Evolutionary conservation across 2,113 vertebrate species (phyloP), one percentile per base, ranked within the genome.

Genomic region (Alectura lathami): DNA sequence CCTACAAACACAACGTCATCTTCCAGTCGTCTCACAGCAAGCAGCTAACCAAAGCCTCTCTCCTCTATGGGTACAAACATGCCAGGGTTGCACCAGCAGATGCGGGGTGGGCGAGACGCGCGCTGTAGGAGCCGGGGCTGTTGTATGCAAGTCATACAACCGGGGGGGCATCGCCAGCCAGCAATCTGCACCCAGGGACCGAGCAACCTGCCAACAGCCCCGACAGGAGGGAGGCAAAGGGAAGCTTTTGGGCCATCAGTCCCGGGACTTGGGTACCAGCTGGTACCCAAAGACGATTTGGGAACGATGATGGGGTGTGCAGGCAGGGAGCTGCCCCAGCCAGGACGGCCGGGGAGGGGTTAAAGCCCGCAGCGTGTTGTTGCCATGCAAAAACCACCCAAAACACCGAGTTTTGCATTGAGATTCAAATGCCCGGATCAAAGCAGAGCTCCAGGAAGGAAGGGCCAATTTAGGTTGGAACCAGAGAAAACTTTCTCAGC

Each of bases 381-480:
- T 95, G 91, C 95, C 50, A 8, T 30, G 83, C 60, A 72, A 36
- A 88, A 40, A 22, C 8, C 88, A 91, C 59, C 85, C 82, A 62
- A 26, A 88, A 62, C 83, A 67, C 32, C 1, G 57, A 56, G n/a
- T 60, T 91, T 48, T 86, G 91, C 85, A 64, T 53, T 72, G 88
- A 83, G 85, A 96, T 95, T 96, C 88, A 93, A 95, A 86, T 53
- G 83, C 85, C 80, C 73, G 50, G 94, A 95, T 95, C 94, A 96
- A 96, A 96, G 96, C 93, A 12, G 60, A 94, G 73, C 90, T 96
- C 79, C 90, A 81, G 95, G 95, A 96, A 93, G 93, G 91, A 96
- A 93, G 53, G 74, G 83, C 68, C 85, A 81, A 88, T 96, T 97
- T 83, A 86, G 88, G 80, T 56, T 97, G 95, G 94, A 97, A 93